Evolutionary conservation across 2,888 invertebrate species (phyloP).

Genomic region (Drosophila algonquin): DNA sequence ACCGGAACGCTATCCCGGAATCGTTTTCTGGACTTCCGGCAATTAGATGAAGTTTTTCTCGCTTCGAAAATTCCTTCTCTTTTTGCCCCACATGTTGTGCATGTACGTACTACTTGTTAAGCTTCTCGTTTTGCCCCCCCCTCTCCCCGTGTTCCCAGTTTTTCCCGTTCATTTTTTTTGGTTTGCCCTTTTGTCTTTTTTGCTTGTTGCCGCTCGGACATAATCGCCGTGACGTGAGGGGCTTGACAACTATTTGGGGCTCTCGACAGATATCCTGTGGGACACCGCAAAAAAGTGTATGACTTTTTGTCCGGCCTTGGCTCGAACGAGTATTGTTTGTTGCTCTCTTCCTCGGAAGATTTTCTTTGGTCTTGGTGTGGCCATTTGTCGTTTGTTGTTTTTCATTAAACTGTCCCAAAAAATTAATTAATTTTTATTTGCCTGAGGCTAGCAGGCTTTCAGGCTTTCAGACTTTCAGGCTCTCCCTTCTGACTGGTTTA

Average conservation of each 20-base stretch:
- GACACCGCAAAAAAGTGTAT: constrained; percentile 50
- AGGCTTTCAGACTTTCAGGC: background rate
- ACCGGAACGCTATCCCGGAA: constrained; percentile 14
- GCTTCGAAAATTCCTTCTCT: constrained; percentile 39
- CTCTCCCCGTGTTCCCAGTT: no score
- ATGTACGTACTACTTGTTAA: constrained; percentile 45
- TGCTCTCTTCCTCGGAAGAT: background rate
- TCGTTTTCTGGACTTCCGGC: constrained; percentile 65
- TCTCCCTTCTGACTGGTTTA: constrained; percentile 37
- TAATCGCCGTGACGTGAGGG: constrained; percentile 44
- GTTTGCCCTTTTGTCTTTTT: constrained; percentile 8
- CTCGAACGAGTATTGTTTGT: background rate
- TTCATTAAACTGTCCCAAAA: constrained; percentile 63
- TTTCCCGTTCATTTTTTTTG: constrained; percentile 8
- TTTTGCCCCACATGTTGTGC: constrained; percentile 63
- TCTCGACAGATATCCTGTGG: constrained; percentile 24
- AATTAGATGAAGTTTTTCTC: constrained; percentile 53
- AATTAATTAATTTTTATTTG: constrained; percentile 62
- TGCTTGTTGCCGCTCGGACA: constrained; percentile 13
- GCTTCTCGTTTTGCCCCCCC: constrained; percentile 16
- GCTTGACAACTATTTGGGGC: constrained; percentile 33
- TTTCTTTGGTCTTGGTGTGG: constrained; percentile 12
- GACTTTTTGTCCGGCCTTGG: constrained; percentile 26
- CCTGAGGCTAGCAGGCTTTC: constrained; percentile 31
- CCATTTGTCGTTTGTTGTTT: constrained; percentile 61